phyloP scores from a whole-genome alignment of 2,113 vertebrate genomes.

The Mesitornis unicolor region DNA sequence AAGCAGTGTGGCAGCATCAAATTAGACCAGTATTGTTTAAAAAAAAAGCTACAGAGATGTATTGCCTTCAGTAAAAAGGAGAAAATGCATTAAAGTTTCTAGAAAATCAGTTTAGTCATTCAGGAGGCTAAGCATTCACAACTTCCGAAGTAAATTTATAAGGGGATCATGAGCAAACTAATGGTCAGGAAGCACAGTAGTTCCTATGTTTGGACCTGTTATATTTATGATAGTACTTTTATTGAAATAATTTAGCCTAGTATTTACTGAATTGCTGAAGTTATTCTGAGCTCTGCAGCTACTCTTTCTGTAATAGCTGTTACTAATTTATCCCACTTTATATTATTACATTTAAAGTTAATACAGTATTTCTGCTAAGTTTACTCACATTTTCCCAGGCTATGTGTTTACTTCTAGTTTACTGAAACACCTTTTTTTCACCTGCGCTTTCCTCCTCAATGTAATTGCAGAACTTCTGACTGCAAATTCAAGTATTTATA shows the following conservation, averaged over 20 bases:
- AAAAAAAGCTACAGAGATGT: background rate
- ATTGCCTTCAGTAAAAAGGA: background rate
- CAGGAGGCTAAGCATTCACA: background rate
- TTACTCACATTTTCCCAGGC: background rate
- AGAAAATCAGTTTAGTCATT: background rate
- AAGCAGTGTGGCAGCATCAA: background rate
- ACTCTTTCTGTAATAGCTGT: background rate
- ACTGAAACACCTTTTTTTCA: background rate
- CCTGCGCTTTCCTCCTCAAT: background rate
- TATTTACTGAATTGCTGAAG: background rate
- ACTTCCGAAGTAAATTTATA: background rate
- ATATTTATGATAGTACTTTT: background rate
- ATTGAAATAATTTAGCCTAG: background rate
- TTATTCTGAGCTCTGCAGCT: background rate
- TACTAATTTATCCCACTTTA: background rate
- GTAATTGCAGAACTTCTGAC: background rate
- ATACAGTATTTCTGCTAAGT: background rate
- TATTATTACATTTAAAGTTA: background rate
- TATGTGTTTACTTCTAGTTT: background rate
- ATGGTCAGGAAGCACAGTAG: background rate
- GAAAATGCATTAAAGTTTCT: background rate
- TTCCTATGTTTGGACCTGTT: background rate
- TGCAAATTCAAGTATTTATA: background rate
- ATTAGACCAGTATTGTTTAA: background rate
- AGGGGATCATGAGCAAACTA: background rate